Evolutionary conservation across 1,140 invertebrate genomes (phyloP), one percentile per base, ranked within the genome.

Genomic region (Leptonema lineaticorne): DNA sequence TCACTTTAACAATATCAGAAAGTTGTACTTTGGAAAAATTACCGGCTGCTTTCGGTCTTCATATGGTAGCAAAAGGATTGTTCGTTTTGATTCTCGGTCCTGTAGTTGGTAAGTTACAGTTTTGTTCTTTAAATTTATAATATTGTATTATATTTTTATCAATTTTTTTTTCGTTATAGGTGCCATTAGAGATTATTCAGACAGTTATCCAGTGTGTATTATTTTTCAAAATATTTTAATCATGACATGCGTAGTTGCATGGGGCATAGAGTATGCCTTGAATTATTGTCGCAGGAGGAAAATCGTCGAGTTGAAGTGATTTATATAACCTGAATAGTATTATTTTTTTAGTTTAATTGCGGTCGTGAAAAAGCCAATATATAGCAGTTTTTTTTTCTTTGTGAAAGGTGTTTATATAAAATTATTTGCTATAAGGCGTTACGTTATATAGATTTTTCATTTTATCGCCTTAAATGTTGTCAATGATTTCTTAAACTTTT

Each of bases 11-110:
- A 18, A 87, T 91, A 67, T 89, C 89, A 0, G 89, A 91, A 76
- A 88, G 88, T 74, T 89, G 88, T 53, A 85, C 87, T 0, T 75
- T 90, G 67, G 88, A 91, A 72, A 90, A 89, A 74, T 75, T 91
- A 69, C 89, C 90, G 0, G 88, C 88, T 24, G 90, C 89, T 26
- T 89, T 90, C 75, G 89, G 90, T 26, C 82, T 91, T 63, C 89
- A 90, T 74, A 88, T 91, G 86, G 89, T 91, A 37, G 87, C 85
- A 67, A 92, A 91, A 75, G 90, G 89, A 24, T 73, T 90, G 0
- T 87, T 89, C 71, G 89, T 91, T 16, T 84, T 89, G 7, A 74
- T 78, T 7, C 83, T 91, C 48, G 89, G 90, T 57, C 90, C 90
- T 9, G 57, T 90, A 66, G 85, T 90, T 74, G 90, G 90, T 91